Evolutionary conservation across 2,888 invertebrate genomes (phyloP).

Genomic region (Metellina segmentata): DNA sequence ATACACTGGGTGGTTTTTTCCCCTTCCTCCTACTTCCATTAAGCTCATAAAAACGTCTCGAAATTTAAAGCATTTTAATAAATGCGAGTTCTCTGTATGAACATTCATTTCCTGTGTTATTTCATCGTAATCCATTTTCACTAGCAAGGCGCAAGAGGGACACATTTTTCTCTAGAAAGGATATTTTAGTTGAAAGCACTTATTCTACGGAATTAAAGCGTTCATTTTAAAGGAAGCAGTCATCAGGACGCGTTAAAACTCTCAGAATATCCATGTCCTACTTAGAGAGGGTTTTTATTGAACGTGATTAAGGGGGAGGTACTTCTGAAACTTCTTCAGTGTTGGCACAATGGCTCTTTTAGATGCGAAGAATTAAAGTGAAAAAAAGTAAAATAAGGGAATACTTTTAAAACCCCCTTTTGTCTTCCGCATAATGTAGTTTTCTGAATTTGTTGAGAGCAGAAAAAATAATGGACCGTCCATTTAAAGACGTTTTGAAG

Average conservation of each 20-base stretch:
- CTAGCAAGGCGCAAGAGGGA: not conserved
- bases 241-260: constrained; percentile 40
- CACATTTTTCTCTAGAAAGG: not conserved
- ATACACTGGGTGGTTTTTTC: not conserved
- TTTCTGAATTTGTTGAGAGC: constrained; percentile 48
- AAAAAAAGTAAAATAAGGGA: constrained; percentile 34
- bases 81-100: not conserved
- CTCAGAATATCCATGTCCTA: constrained; percentile 39
- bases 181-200: constrained; percentile 30
- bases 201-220: constrained; percentile 53
- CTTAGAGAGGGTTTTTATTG: constrained; percentile 50
- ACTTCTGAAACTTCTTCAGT: constrained; percentile 44
- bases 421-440: constrained; percentile 56
- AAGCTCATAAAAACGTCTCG: not conserved
- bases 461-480: constrained; percentile 14
- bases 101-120: not conserved
- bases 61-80: not conserved
- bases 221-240: constrained; percentile 48
- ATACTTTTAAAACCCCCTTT: constrained; percentile 55
- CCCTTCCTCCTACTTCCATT: not conserved
- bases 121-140: not conserved
- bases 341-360: constrained; percentile 41
- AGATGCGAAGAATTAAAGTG: constrained; percentile 11
- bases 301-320: constrained; percentile 38
- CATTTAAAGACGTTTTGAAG: constrained; percentile 33